Evolutionary conservation across 2,113 vertebrate genomes (phyloP).

Genomic region (Ptilonorhynchus violaceus): DNA sequence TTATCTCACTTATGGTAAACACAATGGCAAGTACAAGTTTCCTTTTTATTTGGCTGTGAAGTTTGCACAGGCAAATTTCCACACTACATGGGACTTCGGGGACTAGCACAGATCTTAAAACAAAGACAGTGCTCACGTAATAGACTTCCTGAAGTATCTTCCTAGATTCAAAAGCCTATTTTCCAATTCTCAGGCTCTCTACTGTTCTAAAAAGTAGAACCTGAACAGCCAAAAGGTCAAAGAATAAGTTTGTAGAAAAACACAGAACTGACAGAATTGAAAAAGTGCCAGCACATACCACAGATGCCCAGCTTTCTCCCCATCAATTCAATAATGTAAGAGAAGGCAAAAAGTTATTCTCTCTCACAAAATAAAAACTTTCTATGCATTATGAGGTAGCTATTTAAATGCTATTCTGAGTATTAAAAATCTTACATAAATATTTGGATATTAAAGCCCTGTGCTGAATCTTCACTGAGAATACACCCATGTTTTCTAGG

Average conservation of each 20-base stretch:
- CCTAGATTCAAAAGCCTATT: background rate
- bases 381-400: background rate
- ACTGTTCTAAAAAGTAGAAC: background rate
- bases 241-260: background rate
- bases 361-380: background rate
- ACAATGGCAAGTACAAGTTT: background rate
- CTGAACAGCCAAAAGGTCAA: background rate
- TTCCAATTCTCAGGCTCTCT: background rate
- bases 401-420: background rate
- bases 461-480: background rate
- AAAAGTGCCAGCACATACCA: background rate
- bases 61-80: background rate
- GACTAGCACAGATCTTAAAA: background rate
- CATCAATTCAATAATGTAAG: background rate
- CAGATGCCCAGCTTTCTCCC: background rate
- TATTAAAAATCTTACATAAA: background rate
- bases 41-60: background rate
- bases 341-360: background rate
- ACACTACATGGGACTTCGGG: background rate
- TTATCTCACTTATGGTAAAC: background rate
- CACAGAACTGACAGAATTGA: background rate
- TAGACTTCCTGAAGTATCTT: background rate
- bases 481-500: background rate
- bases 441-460: background rate
- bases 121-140: rapidly evolving